Percentiles rank a stretch among this genome's conserved stretches.
Conservation (phyloP, 2,888 invertebrate genomes). For the Rotaria sp. region DNA sequence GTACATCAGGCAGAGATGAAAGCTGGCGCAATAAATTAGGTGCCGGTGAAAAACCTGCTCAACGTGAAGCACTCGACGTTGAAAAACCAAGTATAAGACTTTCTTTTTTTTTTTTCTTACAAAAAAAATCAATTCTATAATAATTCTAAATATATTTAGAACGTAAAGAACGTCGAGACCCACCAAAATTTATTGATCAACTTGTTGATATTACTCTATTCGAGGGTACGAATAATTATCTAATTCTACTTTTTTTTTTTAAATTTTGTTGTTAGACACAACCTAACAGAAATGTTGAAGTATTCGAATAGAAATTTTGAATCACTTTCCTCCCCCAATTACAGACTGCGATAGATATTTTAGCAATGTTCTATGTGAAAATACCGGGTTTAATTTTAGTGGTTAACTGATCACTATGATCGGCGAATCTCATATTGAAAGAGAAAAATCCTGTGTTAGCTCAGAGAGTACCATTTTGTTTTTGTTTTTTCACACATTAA, state of each 20-base stretch:
- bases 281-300: too few species aligned
- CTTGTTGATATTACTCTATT: background rate
- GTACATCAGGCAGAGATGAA: background rate
- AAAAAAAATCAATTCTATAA: background rate
- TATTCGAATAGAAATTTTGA: too few species aligned
- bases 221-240: background rate
- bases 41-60: slow-evolving; percentile 10
- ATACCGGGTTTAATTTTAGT: too few species aligned
- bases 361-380: too few species aligned
- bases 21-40: slow-evolving; percentile 12
- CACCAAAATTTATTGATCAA: slow-evolving; percentile 22
- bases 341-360: too few species aligned
- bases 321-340: too few species aligned
- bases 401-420: too few species aligned
- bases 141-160: background rate
- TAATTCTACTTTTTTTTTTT: background rate
- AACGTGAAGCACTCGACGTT: background rate
- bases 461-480: too few species aligned
- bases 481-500: too few species aligned
- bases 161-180: slow-evolving; percentile 10
- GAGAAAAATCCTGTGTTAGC: too few species aligned
- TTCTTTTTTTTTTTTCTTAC: background rate
- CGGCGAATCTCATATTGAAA: too few species aligned
- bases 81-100: background rate
- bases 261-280: background rate